phyloP scores from a whole-genome alignment of 2,797 vertebrate genomes.

The Scyliorhinus canicula region DNA sequence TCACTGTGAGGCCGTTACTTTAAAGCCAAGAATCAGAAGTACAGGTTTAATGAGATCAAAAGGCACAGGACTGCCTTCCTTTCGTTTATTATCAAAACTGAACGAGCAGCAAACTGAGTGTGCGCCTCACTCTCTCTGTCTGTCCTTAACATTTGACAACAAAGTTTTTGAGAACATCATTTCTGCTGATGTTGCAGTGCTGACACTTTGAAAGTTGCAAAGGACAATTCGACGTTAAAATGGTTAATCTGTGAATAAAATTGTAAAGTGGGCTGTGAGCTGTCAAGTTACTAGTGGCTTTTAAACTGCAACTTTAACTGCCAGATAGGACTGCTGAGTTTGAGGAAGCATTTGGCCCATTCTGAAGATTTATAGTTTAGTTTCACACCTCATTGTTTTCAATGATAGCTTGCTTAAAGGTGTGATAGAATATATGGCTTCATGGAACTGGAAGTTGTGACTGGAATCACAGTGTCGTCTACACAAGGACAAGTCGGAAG shows the following conservation, averaged over 20 bases:
- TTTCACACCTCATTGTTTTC: slow-evolving; percentile 33
- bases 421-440: slow-evolving; percentile 7
- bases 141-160: background rate
- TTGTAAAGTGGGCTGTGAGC: background rate
- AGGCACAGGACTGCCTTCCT: background rate
- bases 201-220: background rate
- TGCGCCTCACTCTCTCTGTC: background rate
- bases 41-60: background rate
- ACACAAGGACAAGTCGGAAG: slow-evolving; percentile 12
- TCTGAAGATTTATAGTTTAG: slow-evolving; percentile 29
- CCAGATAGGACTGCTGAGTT: background rate
- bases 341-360: slow-evolving; percentile 20
- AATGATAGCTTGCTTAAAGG: slow-evolving; percentile 1
- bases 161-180: background rate
- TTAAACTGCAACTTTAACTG: slow-evolving; percentile 13
- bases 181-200: background rate
- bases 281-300: background rate
- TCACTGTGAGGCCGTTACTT: background rate
- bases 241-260: background rate
- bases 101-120: background rate
- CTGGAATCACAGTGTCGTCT: background rate
- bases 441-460: background rate
- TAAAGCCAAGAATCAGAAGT: background rate
- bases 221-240: background rate
- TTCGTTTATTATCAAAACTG: background rate